Evolutionary conservation across 2,888 invertebrate species (phyloP).

Genomic region (Noctua janthe): DNA sequence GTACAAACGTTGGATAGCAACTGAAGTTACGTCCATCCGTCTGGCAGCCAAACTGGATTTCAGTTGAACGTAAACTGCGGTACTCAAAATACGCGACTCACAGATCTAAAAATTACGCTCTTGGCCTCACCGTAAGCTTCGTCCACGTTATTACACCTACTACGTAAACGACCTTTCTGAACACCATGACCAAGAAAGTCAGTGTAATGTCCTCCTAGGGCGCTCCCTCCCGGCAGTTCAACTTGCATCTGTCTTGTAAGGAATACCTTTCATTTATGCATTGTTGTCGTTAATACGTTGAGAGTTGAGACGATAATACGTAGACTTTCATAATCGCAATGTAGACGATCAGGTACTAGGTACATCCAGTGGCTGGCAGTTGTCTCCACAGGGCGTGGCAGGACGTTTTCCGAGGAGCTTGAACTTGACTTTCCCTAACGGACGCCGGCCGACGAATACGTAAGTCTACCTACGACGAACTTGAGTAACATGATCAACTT

Average conservation of each 20-base stretch:
- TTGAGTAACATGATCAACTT: too few species aligned
- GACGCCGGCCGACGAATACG: slow-evolving; percentile 45
- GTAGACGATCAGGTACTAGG: slow-evolving; percentile 42
- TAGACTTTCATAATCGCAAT: slow-evolving; percentile 50
- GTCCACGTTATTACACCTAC: neutral
- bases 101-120: too few species aligned
- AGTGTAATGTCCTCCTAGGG: neutral
- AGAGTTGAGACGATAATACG: neutral
- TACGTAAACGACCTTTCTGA: neutral
- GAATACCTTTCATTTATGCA: neutral
- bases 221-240: neutral
- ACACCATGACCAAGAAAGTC: neutral
- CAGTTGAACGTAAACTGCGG: too few species aligned
- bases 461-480: slow-evolving; percentile 68
- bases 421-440: slow-evolving; percentile 86
- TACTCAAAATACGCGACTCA: too few species aligned
- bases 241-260: neutral
- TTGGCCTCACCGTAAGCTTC: neutral
- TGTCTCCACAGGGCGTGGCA: slow-evolving; percentile 57
- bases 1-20: too few species aligned
- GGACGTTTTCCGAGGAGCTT: slow-evolving; percentile 75
- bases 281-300: neutral
- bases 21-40: too few species aligned
- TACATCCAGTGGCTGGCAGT: slow-evolving; percentile 34
- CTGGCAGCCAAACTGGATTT: too few species aligned